Evolutionary conservation across 2,888 invertebrate species (phyloP).

Genomic region (Urechis unicinctus): DNA sequence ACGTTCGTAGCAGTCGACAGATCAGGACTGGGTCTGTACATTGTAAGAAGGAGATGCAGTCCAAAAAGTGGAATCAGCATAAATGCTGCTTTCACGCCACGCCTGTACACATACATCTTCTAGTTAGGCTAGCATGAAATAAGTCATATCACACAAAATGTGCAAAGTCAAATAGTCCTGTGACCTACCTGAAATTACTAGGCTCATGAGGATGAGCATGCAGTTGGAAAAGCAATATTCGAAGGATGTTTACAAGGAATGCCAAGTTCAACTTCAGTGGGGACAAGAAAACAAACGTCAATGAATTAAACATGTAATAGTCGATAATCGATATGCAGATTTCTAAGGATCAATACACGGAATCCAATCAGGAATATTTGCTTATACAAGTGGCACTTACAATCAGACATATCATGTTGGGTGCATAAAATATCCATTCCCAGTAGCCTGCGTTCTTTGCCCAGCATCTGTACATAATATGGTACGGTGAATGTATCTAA

Average conservation of each 20-base stretch:
- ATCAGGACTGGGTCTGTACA: constrained; percentile 34
- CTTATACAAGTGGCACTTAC: constrained; percentile 12
- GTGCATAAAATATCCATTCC: constrained; percentile 16
- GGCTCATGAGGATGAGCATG: constrained; percentile 26
- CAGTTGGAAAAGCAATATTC: constrained; percentile 24
- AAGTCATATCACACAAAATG: not conserved
- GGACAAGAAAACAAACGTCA: not conserved
- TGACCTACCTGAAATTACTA: constrained; percentile 22
- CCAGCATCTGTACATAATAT: constrained; percentile 17
- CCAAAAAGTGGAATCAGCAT: constrained; percentile 47
- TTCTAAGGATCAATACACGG: too few relatives aligned
- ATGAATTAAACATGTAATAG: too few relatives aligned
- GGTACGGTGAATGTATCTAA: not conserved
- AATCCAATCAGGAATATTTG: too few relatives aligned
- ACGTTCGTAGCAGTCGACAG: constrained; percentile 19
- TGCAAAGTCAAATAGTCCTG: not conserved
- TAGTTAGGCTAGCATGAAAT: not conserved
- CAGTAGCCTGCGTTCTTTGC: constrained; percentile 7
- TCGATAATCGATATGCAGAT: too few relatives aligned
- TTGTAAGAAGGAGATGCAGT: constrained; percentile 39
- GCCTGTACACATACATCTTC: constrained; percentile 21
- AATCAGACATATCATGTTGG: constrained; percentile 17
- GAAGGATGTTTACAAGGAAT: constrained; percentile 15
- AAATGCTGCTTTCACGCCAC: constrained; percentile 44
- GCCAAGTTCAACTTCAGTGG: not conserved